These are phyloP conservation scores for Benthosema pterotum DNA, from an alignment of 2,797 vertebrate species.

Conservation along the genomic window DNA sequence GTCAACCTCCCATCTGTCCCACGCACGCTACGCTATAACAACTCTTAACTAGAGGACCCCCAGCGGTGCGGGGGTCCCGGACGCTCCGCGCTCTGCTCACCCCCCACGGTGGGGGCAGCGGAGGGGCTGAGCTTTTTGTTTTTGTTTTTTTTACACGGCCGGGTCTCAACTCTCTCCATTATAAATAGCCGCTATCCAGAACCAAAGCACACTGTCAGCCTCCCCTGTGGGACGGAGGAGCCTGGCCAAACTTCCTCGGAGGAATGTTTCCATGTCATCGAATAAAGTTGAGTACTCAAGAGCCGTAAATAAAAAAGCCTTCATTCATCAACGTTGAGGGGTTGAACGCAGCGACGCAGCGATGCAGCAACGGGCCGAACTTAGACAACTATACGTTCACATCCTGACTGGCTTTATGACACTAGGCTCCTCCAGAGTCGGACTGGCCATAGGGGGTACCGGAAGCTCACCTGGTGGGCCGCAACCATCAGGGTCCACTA, in stretches of 20 bases:
- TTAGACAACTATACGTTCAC: too few relatives aligned
- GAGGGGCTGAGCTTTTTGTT: too few relatives aligned
- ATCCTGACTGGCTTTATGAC: too few relatives aligned
- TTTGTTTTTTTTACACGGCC: neutral
- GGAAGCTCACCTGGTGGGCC: too few relatives aligned
- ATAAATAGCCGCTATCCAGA: constrained; percentile 53
- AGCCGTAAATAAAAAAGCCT: constrained; percentile 33
- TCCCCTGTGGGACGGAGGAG: constrained; percentile 29
- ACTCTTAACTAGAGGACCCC: constrained; percentile 46
- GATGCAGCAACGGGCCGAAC: neutral
- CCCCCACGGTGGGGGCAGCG: too few relatives aligned
- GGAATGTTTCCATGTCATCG: constrained; percentile 15
- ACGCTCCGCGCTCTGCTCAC: too few relatives aligned
- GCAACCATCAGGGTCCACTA: too few relatives aligned
- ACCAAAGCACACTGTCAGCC: constrained; percentile 23
- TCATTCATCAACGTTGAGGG: constrained; percentile 37
- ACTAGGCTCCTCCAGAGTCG: too few relatives aligned
- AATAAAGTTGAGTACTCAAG: constrained; percentile 10
- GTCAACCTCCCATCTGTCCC: constrained; percentile 59
- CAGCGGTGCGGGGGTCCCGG: constrained; percentile 11
- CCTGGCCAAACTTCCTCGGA: constrained; percentile 47
- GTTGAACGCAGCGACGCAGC: constrained; percentile 15
- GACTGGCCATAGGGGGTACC: too few relatives aligned
- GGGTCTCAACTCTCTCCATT: constrained; percentile 26
- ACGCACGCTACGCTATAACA: constrained; percentile 52